A percentile compares a stretch with the other conserved stretches of the same genome.
phyloP scores from a whole-genome alignment of 2,888 invertebrate species.

The Sepioteuthis lessoniana region DNA sequence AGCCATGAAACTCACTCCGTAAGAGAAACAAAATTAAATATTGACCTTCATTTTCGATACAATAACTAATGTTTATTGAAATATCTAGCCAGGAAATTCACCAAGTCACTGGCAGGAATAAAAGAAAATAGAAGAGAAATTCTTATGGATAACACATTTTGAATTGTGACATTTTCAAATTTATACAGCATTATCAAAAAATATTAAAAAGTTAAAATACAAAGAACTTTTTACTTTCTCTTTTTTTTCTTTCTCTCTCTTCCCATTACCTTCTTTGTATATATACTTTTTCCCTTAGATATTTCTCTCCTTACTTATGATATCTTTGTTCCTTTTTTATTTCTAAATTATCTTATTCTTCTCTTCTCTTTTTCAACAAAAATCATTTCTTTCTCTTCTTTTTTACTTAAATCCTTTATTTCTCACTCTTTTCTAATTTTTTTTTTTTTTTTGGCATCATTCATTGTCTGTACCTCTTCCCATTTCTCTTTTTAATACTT shows the following conservation, averaged over 20 bases:
- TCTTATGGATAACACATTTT: neutral
- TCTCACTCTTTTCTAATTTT: too few relatives aligned
- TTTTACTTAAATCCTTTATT: too few relatives aligned
- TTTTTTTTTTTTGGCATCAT: too few relatives aligned
- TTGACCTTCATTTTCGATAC: conserved; percentile 9
- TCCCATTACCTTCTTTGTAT: neutral
- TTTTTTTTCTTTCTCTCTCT: too few relatives aligned
- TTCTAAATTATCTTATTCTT: too few relatives aligned
- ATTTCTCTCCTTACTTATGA: too few relatives aligned
- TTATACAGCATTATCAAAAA: neutral
- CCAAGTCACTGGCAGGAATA: neutral
- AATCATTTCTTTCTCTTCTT: too few relatives aligned
- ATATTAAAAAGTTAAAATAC: neutral
- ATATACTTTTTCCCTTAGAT: neutral
- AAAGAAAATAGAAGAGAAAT: neutral
- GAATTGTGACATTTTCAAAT: neutral
- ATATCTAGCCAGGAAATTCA: neutral
- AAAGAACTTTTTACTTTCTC: neutral
- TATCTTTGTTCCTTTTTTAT: too few relatives aligned
- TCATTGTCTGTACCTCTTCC: too few relatives aligned
- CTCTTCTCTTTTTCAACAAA: too few relatives aligned
- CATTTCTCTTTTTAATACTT: too few relatives aligned
- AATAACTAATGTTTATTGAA: conserved; percentile 10
- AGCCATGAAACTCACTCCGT: neutral
- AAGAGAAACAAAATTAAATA: neutral